Percentiles rank a stretch among this genome's conserved stretches.
These are phyloP conservation scores for Sebastes vulpes DNA, from an alignment of 2,797 vertebrate genomes.

Conservation along the genomic window DNA sequence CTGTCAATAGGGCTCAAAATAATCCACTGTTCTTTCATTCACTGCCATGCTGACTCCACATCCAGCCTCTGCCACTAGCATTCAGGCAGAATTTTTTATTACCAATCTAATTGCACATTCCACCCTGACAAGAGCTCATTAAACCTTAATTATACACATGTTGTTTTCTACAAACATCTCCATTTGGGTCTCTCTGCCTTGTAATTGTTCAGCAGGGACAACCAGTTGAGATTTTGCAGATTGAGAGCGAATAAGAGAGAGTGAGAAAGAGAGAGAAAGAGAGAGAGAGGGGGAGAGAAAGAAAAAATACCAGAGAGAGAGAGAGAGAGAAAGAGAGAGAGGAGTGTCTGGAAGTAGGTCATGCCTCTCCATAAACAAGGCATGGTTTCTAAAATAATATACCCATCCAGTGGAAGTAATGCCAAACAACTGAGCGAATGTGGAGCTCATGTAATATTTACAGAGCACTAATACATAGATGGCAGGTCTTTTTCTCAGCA, in stretches of 20 bases:
- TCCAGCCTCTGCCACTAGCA: conserved; percentile 86
- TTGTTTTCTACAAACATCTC: conserved; percentile 99
- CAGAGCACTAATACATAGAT: conserved; percentile 88
- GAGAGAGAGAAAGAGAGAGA: conserved; percentile 28
- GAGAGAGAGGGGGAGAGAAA: conserved; percentile 39
- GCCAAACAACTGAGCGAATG: conserved; percentile 84
- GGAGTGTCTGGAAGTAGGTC: conserved; percentile 87
- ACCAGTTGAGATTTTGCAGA: conserved; percentile 85
- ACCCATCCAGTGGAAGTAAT: conserved; percentile 88
- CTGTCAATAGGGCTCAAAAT: conserved; percentile 75
- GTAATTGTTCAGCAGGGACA: conserved; percentile 94
- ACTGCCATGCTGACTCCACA: conserved; percentile 76
- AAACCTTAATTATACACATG: conserved; percentile 99
- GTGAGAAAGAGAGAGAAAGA: background rate
- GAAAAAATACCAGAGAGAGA: conserved; percentile 29
- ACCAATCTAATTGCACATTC: conserved; percentile 99
- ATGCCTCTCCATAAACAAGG: conserved; percentile 85
- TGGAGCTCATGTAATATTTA: conserved; percentile 91
- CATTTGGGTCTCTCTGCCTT: conserved; percentile 95
- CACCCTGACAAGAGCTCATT: conserved; percentile 99
- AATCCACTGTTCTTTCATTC: conserved; percentile 78
- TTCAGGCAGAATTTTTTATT: conserved; percentile 87
- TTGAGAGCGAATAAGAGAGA: conserved; percentile 64
- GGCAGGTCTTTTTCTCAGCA: conserved; percentile 81
- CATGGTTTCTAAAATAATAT: conserved; percentile 89